These are phyloP conservation scores for Taxidea taxus DNA, from an alignment of 2,113 vertebrate species.

Conservation along the genomic window DNA sequence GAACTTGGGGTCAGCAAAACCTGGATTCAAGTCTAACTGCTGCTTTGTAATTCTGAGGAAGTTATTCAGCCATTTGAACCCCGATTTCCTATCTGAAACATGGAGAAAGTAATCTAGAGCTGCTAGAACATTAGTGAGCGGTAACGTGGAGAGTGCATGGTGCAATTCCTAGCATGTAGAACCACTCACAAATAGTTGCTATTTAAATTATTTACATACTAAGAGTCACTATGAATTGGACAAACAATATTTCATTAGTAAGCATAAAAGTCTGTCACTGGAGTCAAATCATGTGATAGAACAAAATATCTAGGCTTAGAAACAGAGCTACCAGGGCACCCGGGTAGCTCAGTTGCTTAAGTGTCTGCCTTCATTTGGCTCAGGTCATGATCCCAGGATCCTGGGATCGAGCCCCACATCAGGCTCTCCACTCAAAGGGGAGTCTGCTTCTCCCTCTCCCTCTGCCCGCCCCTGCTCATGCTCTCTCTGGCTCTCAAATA, in stretches of 20 bases:
- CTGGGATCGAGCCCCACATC: no score
- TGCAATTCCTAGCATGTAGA: background rate
- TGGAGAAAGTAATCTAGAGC: background rate
- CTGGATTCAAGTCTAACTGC: background rate
- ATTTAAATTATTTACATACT: background rate
- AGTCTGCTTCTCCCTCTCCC: background rate
- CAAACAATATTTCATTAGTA: background rate
- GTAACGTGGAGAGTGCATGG: background rate
- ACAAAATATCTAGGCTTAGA: background rate
- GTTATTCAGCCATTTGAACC: background rate
- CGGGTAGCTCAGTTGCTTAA: no score
- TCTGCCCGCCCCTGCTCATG: background rate
- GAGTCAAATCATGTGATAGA: background rate
- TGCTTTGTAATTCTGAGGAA: background rate
- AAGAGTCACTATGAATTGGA: background rate
- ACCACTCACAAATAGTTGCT: background rate
- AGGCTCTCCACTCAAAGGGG: no score
- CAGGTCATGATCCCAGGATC: no score
- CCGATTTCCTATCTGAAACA: background rate
- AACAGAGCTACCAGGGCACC: background rate
- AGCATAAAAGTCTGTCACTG: background rate
- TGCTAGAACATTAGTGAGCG: background rate
- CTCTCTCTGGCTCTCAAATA: background rate
- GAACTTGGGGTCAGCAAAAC: background rate
- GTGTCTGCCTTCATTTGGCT: no score